Conservation (phyloP, 2,888 invertebrate genomes). For the Pimpla rufipes region DNA sequence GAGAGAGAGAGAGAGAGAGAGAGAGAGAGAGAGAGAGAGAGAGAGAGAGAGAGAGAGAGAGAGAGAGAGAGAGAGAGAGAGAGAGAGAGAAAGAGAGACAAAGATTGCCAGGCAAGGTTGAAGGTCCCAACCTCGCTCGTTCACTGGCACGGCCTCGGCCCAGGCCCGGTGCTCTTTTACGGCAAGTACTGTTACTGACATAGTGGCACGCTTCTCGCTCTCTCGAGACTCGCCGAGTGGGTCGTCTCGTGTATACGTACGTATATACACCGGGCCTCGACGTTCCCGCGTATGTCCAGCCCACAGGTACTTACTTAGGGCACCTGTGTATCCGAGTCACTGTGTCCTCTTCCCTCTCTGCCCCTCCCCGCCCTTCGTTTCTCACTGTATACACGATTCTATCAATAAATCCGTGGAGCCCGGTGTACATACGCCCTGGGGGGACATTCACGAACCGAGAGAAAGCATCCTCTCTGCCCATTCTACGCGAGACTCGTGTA, state of each 20-base stretch:
- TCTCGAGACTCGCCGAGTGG: constrained; percentile 33
- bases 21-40: too few species aligned
- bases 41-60: too few species aligned
- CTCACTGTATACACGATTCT: constrained; percentile 16
- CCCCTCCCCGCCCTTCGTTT: not conserved
- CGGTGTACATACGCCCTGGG: constrained; percentile 2
- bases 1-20: too few species aligned
- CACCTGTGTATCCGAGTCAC: constrained; percentile 27
- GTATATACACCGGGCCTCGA: not conserved
- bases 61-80: not conserved
- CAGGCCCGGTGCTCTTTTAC: constrained; percentile 74
- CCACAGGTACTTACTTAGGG: constrained; percentile 36
- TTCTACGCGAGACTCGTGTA: not conserved
- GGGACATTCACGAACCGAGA: constrained; percentile 33
- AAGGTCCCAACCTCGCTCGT: constrained; percentile 70
- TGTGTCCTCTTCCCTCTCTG: not conserved
- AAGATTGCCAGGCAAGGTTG: constrained; percentile 53
- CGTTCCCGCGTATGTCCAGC: constrained; percentile 27
- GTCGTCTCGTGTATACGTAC: constrained; percentile 22
- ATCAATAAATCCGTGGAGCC: constrained; percentile 9
- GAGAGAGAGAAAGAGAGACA: constrained; percentile 6
- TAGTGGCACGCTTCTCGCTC: constrained; percentile 81
- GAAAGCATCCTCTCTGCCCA: constrained; percentile 36
- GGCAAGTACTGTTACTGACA: constrained; percentile 83
- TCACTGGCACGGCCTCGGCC: constrained; percentile 65